These are phyloP conservation scores for Calcarius lapponicus DNA, from an alignment of 2,797 vertebrate species.

Conservation along the genomic window DNA sequence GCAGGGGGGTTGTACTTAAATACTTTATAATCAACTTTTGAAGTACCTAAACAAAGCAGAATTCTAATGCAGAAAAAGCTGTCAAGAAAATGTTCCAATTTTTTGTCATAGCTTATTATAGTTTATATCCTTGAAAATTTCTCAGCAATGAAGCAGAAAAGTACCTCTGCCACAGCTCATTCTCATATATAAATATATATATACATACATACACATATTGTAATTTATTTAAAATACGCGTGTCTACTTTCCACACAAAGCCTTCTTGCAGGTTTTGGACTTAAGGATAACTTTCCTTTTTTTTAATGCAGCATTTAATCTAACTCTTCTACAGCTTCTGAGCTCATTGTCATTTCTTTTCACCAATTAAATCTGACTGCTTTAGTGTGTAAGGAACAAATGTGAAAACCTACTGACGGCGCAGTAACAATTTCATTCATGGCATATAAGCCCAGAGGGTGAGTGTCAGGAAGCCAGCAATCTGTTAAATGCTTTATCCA, in stretches of 20 bases:
- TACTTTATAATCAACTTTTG: neutral
- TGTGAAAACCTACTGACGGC: conserved; percentile 5
- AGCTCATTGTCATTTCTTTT: conserved; percentile 25
- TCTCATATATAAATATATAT: neutral
- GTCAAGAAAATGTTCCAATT: neutral
- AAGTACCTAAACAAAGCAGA: neutral
- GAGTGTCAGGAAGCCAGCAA: conserved; percentile 11
- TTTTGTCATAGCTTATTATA: neutral
- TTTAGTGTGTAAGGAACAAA: conserved; percentile 6
- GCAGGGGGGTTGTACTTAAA: neutral
- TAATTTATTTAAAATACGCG: neutral
- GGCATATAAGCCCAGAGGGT: neutral
- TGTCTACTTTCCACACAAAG: neutral
- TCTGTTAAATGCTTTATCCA: conserved; percentile 17
- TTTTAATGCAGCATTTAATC: neutral
- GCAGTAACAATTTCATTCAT: conserved; percentile 8
- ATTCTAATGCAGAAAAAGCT: neutral
- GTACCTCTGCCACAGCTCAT: neutral
- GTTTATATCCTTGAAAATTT: neutral
- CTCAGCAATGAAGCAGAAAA: neutral
- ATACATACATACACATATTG: no score
- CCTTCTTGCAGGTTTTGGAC: neutral
- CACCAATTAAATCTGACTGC: conserved; percentile 41
- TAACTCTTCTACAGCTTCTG: neutral
- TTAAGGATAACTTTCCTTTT: neutral